Evolutionary conservation across 2,888 invertebrate species (phyloP), one percentile per base, ranked within the genome.

Genomic region (Amphipoea oculea): DNA sequence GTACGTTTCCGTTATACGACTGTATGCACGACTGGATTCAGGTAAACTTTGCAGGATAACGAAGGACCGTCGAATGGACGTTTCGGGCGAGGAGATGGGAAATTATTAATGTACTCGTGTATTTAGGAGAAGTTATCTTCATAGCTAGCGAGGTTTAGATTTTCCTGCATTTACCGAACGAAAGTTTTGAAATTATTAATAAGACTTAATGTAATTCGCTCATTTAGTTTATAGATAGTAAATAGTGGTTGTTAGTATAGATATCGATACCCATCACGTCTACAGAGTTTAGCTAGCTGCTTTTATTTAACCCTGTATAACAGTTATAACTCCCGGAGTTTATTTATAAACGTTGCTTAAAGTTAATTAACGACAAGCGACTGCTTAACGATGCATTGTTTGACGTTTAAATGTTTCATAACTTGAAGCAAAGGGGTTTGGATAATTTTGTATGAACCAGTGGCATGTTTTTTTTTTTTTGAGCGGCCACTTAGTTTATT

Each of bases 1-100:
- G 66, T 80, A 71, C 76, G 80, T 71, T 75, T 89, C 85, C 89
- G 76, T 77, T 67, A 73, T 23, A 20, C 63, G n/a, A 71, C 57
- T 73, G 76, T 75, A 80, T 81, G 84, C 87, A 81, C 60, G 84
- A 71, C 54, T 68, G 76, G 60, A 62, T 51, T 40, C 40, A 20
- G 40, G 66, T 74, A 62, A 73, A 71, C 57, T 83, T 78, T 57
- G 36, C 48, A 66, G 70, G 51, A n/a, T 54, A 74, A 77, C 68
- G 74, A 77, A 72, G 74, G 6, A 20, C 57, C 11, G 36, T 42
- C 2, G 40, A 54, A 71, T 62, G 45, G 20, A 74, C 54, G 62
- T 73, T 76, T 68, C 12, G 23, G 42, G 23, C 23, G 14, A 60
- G 23, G n/a, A 68, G 3, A 79, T 60, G 12, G n/a, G 23, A 36